Conservation (phyloP, 92 coral and sea anemone species). For the Anthopleura xanthogrammica region DNA sequence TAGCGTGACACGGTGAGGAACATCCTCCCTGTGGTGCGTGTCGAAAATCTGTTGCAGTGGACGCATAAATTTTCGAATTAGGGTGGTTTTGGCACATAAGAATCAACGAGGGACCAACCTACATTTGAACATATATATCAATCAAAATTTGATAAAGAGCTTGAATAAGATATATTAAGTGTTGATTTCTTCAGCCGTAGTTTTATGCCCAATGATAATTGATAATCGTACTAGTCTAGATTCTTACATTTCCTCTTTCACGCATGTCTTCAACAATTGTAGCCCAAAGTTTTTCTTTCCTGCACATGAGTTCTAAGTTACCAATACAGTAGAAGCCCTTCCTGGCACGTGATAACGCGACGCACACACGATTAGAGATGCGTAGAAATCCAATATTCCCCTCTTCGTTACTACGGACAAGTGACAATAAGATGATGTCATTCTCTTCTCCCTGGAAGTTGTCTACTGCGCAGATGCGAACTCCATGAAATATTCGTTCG, state of each 20-base stretch:
- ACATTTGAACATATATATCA: too few species aligned
- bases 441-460: slow-evolving; percentile 99
- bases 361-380: slow-evolving; percentile 86
- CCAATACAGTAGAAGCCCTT: slow-evolving; percentile 87
- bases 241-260: slow-evolving; percentile 43
- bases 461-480: slow-evolving; percentile 92
- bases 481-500: slow-evolving; percentile 64
- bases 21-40: slow-evolving; percentile 99
- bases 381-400: slow-evolving; percentile 88
- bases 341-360: too few species aligned
- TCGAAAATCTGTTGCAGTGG: slow-evolving; percentile 66
- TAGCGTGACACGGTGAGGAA: slow-evolving; percentile 54
- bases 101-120: slow-evolving; percentile 62
- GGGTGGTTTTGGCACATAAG: slow-evolving; percentile 94
- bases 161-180: too few species aligned
- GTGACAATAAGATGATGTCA: slow-evolving; percentile 87
- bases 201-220: too few species aligned
- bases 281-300: slow-evolving; percentile 68
- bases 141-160: too few species aligned
- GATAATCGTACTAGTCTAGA: too few species aligned
- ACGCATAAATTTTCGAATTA: slow-evolving; percentile 76
- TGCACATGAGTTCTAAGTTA: slow-evolving; percentile 70
- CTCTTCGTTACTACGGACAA: slow-evolving; percentile 93
- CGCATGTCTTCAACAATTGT: slow-evolving; percentile 73
- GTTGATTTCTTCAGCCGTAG: too few species aligned